phyloP scores from a whole-genome alignment of 2,797 vertebrate species.

The Poecilia gillii region DNA sequence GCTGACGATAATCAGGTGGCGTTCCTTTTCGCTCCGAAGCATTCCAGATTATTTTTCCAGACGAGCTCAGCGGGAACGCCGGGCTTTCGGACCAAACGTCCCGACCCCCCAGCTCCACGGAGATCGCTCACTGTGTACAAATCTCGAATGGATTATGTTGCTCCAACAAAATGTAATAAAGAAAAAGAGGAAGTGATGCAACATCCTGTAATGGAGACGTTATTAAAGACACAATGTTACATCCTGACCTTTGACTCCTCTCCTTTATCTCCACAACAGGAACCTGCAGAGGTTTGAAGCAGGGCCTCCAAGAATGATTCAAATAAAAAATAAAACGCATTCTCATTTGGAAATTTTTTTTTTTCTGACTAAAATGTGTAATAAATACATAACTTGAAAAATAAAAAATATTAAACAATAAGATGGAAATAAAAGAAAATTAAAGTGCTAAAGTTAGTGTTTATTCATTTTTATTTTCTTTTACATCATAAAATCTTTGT shows the following conservation, averaged over 20 bases:
- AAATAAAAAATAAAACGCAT: no score
- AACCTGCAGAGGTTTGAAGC: no score
- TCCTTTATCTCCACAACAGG: neutral
- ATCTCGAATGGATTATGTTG: conserved; percentile 74
- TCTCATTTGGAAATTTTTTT: no score
- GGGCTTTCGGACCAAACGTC: conserved; percentile 47
- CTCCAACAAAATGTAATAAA: conserved; percentile 57
- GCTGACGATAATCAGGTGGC: conserved; percentile 49
- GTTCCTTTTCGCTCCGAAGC: conserved; percentile 17
- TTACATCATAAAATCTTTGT: no score
- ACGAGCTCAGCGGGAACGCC: neutral
- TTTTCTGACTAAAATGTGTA: no score
- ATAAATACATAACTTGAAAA: no score
- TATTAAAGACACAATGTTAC: conserved; percentile 82
- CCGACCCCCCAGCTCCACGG: conserved; percentile 27
- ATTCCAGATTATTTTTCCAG: neutral
- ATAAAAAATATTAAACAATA: no score
- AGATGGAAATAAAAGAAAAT: no score
- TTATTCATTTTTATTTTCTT: no score
- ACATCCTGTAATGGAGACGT: conserved; percentile 79
- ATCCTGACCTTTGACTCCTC: neutral
- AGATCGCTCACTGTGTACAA: conserved; percentile 80
- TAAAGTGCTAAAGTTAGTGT: no score
- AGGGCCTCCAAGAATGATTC: no score
- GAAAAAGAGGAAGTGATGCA: conserved; percentile 39